Percentiles rank a stretch among this genome's conserved stretches.
Evolutionary conservation across 1,140 invertebrate species (phyloP).

Genomic region (Megalopta genalis): DNA sequence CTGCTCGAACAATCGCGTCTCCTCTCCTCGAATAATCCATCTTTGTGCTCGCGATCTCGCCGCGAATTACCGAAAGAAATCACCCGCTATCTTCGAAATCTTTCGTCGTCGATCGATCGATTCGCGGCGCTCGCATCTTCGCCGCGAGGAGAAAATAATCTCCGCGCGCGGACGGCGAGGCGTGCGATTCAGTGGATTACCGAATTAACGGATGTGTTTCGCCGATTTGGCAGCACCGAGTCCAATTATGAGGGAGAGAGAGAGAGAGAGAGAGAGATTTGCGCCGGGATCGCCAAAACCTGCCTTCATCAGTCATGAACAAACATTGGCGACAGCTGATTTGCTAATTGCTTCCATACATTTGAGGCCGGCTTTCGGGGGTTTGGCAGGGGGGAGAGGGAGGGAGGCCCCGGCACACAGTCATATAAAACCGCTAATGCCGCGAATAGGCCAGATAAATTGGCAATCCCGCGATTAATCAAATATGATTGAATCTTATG

Average conservation of each 20-base stretch:
- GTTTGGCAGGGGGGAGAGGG: too few relatives aligned
- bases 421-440: conserved; percentile 52
- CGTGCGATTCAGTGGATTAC: neutral
- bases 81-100: too few relatives aligned
- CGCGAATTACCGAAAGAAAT: too few relatives aligned
- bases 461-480: conserved; percentile 60
- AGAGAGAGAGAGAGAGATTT: conserved; percentile 25
- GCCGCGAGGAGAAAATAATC: too few relatives aligned
- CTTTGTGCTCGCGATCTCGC: too few relatives aligned
- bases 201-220: conserved; percentile 17
- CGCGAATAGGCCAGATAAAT: conserved; percentile 60
- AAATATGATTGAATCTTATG: conserved; percentile 56
- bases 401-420: conserved; percentile 16
- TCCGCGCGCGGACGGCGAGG: neutral
- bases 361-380: conserved; percentile 49
- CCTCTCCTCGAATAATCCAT: too few relatives aligned
- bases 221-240: neutral
- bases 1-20: too few relatives aligned
- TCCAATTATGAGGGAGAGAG: conserved; percentile 38
- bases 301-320: conserved; percentile 64
- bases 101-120: too few relatives aligned
- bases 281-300: conserved; percentile 41
- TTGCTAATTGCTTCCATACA: conserved; percentile 63
- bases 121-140: too few relatives aligned
- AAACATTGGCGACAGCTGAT: conserved; percentile 62